A percentile compares a stretch with the other conserved stretches of the same genome.
These are phyloP conservation scores for Drosophila santomea DNA, from an alignment of 1,140 invertebrate genomes.

Conservation along the genomic window DNA sequence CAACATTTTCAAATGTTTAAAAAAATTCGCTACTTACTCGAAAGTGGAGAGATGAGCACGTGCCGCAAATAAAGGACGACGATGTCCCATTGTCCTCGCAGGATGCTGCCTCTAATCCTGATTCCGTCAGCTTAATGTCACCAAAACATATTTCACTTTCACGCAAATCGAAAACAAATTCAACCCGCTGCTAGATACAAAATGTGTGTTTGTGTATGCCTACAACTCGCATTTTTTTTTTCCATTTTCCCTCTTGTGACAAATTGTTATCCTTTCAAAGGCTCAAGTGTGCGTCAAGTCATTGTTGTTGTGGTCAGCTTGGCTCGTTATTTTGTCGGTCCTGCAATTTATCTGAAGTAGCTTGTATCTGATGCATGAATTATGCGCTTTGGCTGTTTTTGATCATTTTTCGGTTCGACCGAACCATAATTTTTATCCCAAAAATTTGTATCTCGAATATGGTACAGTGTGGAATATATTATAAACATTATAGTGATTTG, in stretches of 20 bases:
- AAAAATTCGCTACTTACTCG: constrained; percentile 74
- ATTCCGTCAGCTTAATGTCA: constrained; percentile 78
- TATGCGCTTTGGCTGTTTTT: constrained; percentile 82
- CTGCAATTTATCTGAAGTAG: constrained; percentile 68
- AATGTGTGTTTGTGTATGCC: constrained; percentile 32
- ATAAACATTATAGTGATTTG: too few relatives aligned
- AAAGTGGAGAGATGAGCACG: constrained; percentile 62
- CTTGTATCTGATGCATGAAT: constrained; percentile 79
- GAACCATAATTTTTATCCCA: constrained; percentile 26
- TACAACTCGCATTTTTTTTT: constrained; percentile 30
- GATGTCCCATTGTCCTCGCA: constrained; percentile 49
- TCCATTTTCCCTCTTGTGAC: constrained; percentile 11
- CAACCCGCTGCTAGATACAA: constrained; percentile 57
- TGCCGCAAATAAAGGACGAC: constrained; percentile 64
- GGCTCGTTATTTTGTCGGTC: constrained; percentile 36
- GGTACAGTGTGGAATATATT: constrained; percentile 31
- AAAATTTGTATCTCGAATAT: constrained; percentile 27
- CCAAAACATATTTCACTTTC: constrained; percentile 82
- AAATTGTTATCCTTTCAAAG: constrained; percentile 73
- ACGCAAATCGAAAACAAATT: constrained; percentile 77
- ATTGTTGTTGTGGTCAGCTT: constrained; percentile 43
- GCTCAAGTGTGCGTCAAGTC: constrained; percentile 61
- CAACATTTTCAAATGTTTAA: constrained; percentile 63
- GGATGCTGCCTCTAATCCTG: constrained; percentile 76
- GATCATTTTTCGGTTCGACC: constrained; percentile 62